A percentile compares a stretch with the other conserved stretches of the same genome.
Conservation (phyloP, 2,113 vertebrate species). For the Sakesphorus luctuosus region DNA sequence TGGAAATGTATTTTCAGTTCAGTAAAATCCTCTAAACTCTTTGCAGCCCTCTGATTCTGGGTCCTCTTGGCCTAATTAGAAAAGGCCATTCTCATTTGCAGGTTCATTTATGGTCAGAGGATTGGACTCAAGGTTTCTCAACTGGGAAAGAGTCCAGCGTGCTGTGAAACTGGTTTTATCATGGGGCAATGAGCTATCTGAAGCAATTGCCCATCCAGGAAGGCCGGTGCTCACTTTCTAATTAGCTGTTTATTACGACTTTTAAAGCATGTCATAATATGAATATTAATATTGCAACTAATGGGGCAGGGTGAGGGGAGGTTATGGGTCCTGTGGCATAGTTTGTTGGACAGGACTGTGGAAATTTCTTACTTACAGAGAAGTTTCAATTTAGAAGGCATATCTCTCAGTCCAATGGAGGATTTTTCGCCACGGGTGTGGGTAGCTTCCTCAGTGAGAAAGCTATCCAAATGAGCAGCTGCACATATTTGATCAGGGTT, state of each 20-base stretch:
- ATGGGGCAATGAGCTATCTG: not conserved
- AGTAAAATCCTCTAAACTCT: not conserved
- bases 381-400: conserved; percentile 3
- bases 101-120: not conserved
- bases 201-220: not conserved
- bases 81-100: not conserved
- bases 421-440: not conserved
- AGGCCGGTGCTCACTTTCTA: not conserved
- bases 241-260: not conserved
- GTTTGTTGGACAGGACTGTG: not conserved
- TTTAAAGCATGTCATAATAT: not conserved
- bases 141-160: not conserved
- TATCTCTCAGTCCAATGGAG: not conserved
- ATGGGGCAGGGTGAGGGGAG: rapidly evolving
- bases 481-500: not conserved
- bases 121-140: not conserved
- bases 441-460: not conserved
- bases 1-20: not conserved
- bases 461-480: not conserved
- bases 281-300: not conserved
- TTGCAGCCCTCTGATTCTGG: not conserved
- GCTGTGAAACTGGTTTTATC: not conserved
- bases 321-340: not conserved
- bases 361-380: not conserved
- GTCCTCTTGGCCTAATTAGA: not conserved